Base-by-base conservation (phyloP, 1,140 invertebrate species). In the Helicoverpa zea region DNA sequence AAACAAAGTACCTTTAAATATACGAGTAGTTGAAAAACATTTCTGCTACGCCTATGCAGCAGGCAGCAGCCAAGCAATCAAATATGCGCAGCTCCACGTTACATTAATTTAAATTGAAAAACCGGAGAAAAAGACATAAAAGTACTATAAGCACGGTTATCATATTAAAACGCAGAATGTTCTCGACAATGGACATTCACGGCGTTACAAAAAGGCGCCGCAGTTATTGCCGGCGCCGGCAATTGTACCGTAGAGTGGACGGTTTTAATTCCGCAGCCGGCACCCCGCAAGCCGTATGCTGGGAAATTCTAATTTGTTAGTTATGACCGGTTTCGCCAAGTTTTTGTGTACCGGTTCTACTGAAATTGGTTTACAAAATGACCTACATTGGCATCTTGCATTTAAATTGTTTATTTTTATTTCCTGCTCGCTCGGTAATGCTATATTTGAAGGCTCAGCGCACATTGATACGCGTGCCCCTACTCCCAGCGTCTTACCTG, bases 121-220 rank as follows among this genome's bases (percentile, higher is more conserved):
- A 47, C 49, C 66, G 47, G 59, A 43, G 52, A 52, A 70, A 52
- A 9, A 0, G 35, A 47, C 10, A 52, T 13, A 52, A 30, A 54
- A 29, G n/a, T 68, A 68, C 16, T 30, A 72, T 72, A 72, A 72
- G 68, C 68, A 72, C 68, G 23, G 68, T 72, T 72, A 72, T 72
- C 68, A 72, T 72, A 72, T 72, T 72, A 72, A 72, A 72, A 49
- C 49, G n/a, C 54, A 51, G 68, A 72, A 72, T 72, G 18, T 72
- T 49, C 49, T 72, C 68, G 52, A 72, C 68, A 72, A 72, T 54
- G 68, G 49, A 72, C 68, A 72, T 72, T 72, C 14, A 5, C 14
- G 49, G 35, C 23, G 30, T 51, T 59, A 59, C 52, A 74, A 74
- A 74, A 74, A 58, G 30, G 13, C 14, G 30, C 72, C 56, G 54